Conservation (phyloP, 1,140 invertebrate genomes). For the Calephelis virginiensis region DNA sequence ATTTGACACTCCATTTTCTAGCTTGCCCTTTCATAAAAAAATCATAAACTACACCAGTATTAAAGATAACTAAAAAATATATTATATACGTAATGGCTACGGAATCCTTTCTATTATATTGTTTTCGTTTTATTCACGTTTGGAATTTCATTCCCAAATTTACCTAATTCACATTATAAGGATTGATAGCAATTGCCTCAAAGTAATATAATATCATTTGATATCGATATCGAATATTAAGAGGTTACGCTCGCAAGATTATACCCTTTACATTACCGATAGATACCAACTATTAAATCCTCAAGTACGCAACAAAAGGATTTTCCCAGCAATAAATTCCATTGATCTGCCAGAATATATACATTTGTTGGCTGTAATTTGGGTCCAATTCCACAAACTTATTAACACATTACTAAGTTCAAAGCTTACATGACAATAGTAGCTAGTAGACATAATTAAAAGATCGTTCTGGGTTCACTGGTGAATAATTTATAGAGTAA, state of each 20-base stretch:
- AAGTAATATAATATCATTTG: not conserved
- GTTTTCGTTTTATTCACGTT: too few relatives aligned
- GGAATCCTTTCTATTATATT: too few relatives aligned
- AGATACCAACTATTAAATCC: conserved; percentile 11
- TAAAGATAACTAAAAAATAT: too few relatives aligned
- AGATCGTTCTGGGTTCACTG: conserved; percentile 40
- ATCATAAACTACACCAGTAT: too few relatives aligned
- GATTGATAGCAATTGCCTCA: not conserved
- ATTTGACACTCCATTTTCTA: too few relatives aligned
- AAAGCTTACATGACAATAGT: conserved; percentile 29
- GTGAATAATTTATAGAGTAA: conserved; percentile 43
- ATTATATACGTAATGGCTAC: too few relatives aligned
- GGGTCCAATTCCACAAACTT: not conserved
- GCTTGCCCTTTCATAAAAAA: too few relatives aligned
- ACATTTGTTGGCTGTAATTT: conserved; percentile 3
- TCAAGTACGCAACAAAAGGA: conserved; percentile 25
- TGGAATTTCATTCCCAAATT: too few relatives aligned
- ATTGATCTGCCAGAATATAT: conserved; percentile 28
- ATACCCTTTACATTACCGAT: conserved; percentile 5
- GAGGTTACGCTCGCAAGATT: conserved; percentile 6
- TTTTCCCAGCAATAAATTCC: conserved; percentile 31
- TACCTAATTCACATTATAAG: too few relatives aligned
- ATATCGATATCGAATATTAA: conserved; percentile 6
- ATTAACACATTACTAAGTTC: conserved; percentile 10
- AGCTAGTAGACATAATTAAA: conserved; percentile 46